phyloP scores from a whole-genome alignment of 2,113 vertebrate genomes.

The Micronycteris hirsuta region DNA sequence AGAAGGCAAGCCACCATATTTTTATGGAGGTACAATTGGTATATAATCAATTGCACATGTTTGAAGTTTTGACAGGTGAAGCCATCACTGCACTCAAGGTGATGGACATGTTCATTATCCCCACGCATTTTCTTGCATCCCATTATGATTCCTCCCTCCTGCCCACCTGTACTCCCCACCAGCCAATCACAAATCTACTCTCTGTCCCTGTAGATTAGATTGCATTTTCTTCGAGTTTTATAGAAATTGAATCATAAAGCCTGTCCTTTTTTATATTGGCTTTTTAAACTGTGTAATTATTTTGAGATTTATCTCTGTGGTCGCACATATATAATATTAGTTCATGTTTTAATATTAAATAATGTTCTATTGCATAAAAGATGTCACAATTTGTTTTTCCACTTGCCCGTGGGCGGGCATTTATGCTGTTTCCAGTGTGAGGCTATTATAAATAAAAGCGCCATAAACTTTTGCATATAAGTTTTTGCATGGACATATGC shows the following conservation, averaged over 20 bases:
- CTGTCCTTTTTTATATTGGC: not conserved
- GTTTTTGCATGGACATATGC: not conserved
- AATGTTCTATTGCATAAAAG: not conserved
- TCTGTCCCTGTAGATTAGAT: not conserved
- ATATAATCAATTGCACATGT: not conserved
- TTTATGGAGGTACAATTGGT: not conserved
- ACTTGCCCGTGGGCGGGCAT: not conserved
- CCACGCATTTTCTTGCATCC: not conserved
- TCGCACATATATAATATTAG: not conserved
- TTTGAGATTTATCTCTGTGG: not conserved
- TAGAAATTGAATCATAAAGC: not conserved
- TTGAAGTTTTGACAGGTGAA: not conserved
- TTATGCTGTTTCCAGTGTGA: not conserved
- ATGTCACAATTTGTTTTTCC: not conserved
- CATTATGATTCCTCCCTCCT: not conserved
- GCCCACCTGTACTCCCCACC: not conserved
- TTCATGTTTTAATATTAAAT: constrained; percentile 3
- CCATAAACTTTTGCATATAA: not conserved
- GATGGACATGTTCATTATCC: not conserved
- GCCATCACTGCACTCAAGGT: not conserved
- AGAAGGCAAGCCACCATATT: not conserved
- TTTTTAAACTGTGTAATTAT: not conserved
- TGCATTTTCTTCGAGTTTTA: not conserved
- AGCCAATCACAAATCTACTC: not conserved
- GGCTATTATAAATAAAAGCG: not conserved